Percentiles rank a stretch among this genome's conserved stretches.
These are phyloP conservation scores for Pardosa pseudoannulata DNA, from an alignment of 2,888 invertebrate genomes.

Conservation along the genomic window DNA sequence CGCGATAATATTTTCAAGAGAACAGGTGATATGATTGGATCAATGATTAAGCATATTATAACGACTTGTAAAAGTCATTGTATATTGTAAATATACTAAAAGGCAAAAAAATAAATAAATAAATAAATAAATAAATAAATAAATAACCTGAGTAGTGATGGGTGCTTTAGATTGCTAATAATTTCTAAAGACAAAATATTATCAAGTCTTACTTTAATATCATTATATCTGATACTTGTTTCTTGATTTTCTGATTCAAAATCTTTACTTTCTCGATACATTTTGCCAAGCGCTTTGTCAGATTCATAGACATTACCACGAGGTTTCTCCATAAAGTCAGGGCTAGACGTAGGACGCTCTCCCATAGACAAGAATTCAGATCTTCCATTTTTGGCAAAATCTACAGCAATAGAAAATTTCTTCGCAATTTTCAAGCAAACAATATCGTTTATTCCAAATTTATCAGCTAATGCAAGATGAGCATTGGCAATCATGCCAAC, in stretches of 20 bases:
- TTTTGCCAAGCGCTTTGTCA: constrained; percentile 71
- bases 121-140: too few relatives aligned
- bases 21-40: too few relatives aligned
- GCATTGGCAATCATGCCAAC: constrained; percentile 73
- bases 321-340: constrained; percentile 74
- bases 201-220: constrained; percentile 31
- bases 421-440: constrained; percentile 58
- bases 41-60: too few relatives aligned
- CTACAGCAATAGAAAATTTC: constrained; percentile 70
- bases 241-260: constrained; percentile 57
- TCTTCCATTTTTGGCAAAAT: constrained; percentile 73
- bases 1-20: too few relatives aligned
- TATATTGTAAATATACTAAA: too few relatives aligned
- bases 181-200: too few relatives aligned
- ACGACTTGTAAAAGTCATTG: too few relatives aligned
- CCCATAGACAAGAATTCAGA: constrained; percentile 27
- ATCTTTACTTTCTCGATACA: constrained; percentile 66
- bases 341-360: constrained; percentile 62
- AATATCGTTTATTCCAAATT: constrained; percentile 34
- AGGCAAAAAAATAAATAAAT: too few relatives aligned
- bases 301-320: constrained; percentile 69
- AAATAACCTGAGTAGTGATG: too few relatives aligned
- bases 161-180: too few relatives aligned
- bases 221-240: constrained; percentile 15
- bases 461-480: constrained; percentile 73